Evolutionary conservation across 2,113 vertebrate species (phyloP), one percentile per base, ranked within the genome.

Genomic region (Herpailurus yagouaroundi): DNA sequence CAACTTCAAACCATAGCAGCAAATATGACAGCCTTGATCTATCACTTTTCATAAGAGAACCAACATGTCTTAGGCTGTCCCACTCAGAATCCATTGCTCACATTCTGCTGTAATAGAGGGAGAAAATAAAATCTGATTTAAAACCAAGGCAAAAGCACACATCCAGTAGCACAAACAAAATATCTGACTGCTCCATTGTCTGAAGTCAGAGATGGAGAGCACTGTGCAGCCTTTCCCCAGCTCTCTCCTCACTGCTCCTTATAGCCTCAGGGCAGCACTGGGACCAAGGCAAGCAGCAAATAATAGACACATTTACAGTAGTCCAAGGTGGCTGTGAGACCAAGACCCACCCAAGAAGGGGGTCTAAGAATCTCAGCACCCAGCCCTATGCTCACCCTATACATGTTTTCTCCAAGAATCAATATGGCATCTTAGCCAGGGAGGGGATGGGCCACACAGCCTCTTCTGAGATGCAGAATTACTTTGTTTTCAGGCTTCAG

Each of bases 101-200:
- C 95, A 95, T 45, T 36, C 77, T 81, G 33, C 74, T 82, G 8
- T n/a, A 84, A 55, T 16, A 48, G 41, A 25, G 16, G 38, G 57
- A 66, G 16, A 60, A 8, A 91, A 94, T 38, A 11, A 95, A 91
- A 73, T 86, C 7, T 87, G n/a, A 84, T 57, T 94, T 97, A 79
- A 98, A 90, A 73, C 69, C 0, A 1, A 38, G 33, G 29, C 71
- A 84, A 83, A 68, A 85, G 33, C 38, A 80, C 38, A 71, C 38
- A 82, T 8, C 16, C 57, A 76, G 13, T 60, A 38, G 68, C 36
- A 84, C n/a, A 90, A 96, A 92, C 48, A 89, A 55, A 92, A 73
- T 57, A 16, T 19, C 87, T 60, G 29, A 50, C 16, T 73, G 41
- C 15, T 48, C 89, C 76, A 76, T 69, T 69, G 31, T 36, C 60